Evolutionary conservation across 1,140 invertebrate species (phyloP).

Genomic region (Cataglyphis hispanica): DNA sequence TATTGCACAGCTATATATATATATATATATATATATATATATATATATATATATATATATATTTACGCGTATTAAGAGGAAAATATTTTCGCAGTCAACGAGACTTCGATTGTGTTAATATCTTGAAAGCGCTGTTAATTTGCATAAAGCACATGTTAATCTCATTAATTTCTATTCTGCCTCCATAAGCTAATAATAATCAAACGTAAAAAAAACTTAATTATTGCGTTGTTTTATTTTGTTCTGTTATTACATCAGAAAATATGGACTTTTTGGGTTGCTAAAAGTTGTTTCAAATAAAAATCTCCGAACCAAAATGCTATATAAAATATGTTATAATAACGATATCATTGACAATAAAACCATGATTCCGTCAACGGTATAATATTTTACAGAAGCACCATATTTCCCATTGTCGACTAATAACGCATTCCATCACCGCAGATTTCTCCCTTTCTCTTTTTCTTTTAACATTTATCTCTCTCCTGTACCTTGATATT

Average conservation of each 20-base stretch:
- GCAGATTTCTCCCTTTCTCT: neutral
- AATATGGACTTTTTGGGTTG: neutral
- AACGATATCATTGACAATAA: slow-evolving; percentile 21
- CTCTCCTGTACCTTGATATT: slow-evolving; percentile 85
- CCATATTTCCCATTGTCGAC: slow-evolving; percentile 4
- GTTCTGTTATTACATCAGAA: neutral
- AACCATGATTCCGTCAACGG: neutral
- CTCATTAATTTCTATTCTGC: slow-evolving; percentile 6
- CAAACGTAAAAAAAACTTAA: slow-evolving; percentile 20
- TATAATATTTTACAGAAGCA: slow-evolving; percentile 56
- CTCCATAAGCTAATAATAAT: slow-evolving; percentile 20
- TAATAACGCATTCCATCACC: slow-evolving; percentile 56
- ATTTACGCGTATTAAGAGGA: neutral
- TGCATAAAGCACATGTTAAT: slow-evolving; percentile 61
- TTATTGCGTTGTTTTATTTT: neutral
- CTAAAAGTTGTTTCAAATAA: slow-evolving; percentile 6
- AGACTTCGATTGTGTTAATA: slow-evolving; percentile 17
- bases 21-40: slow-evolving; percentile 7
- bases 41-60: slow-evolving; percentile 1
- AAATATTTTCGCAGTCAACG: slow-evolving; percentile 9
- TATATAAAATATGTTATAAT: neutral
- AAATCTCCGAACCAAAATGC: neutral
- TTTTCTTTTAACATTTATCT: slow-evolving; percentile 72
- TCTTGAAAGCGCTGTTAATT: slow-evolving; percentile 66
- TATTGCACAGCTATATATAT: slow-evolving; percentile 34